Evolutionary conservation across 1,140 invertebrate species (phyloP), one percentile per base, ranked within the genome.

Genomic region (Sitophilus oryzae): DNA sequence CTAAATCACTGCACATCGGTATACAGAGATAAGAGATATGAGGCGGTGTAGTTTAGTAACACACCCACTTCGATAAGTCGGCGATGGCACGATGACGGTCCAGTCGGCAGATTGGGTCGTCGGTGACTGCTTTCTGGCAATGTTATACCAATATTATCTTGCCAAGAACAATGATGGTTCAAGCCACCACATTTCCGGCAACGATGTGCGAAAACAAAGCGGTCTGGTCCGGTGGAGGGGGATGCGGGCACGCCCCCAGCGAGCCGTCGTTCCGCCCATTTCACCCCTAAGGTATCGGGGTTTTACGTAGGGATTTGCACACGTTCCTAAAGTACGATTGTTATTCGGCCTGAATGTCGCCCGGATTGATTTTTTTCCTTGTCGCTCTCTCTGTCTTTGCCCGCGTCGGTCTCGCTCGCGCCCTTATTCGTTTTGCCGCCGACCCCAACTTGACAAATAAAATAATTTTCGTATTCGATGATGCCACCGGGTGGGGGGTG

Each of bases 91-190:
- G 14, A 43, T 19, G 41, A 35, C 42, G 21, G 41, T 21, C 51
- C 50, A 47, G 51, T 47, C 47, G 20, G 23, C 41, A 48, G 52
- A 45, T 53, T 37, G 59, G 56, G 57, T 64, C 49, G 36, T 51
- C 46, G 52, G 51, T 59, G 53, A 60, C 57, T 62, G 63, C 59
- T 64, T 60, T 70, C 67, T 67, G 58, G 61, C 68, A 69, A 66
- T 68, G 68, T 69, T 71, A 71, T 71, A 64, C 68, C 69, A 71
- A 71, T 71, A 70, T 71, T 71, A 67, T 71, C 66, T 61, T 70
- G 70, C 54, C 64, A 68, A 71, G 69, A 71, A 71, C 68, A 71
- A 71, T 71, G 70, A 71, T 71, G 69, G 65, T 70, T 66, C 70
- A 70, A 66, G 67, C 64, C 65, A 70, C 68, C 68, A 69, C 70